Percentiles rank a stretch among this genome's conserved stretches.
Evolutionary conservation across 2,888 invertebrate species (phyloP).

Genomic region (Ommatoiulus sabulosus): DNA sequence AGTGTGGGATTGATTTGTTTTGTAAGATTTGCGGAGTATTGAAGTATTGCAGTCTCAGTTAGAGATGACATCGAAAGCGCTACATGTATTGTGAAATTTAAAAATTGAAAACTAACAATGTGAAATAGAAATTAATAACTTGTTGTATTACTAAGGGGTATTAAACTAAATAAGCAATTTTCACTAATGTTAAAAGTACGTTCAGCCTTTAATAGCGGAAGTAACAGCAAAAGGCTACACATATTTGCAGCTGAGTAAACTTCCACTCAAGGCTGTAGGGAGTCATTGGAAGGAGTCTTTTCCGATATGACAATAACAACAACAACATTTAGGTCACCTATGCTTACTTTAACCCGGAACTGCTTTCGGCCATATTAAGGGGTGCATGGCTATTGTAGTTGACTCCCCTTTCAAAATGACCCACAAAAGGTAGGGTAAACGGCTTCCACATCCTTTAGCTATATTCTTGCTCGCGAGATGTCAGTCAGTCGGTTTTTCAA

Average conservation of each 20-base stretch:
- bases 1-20: too few relatives aligned
- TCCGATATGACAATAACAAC: background rate
- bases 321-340: constrained; percentile 19
- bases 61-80: too few relatives aligned
- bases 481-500: constrained; percentile 5
- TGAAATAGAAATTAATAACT: background rate
- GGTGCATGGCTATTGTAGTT: background rate
- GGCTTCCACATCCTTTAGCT: background rate
- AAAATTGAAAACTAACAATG: background rate
- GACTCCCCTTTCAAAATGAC: constrained; percentile 27
- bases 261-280: background rate
- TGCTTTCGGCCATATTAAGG: background rate
- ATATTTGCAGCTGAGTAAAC: background rate
- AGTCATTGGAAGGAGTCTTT: background rate
- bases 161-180: background rate
- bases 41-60: too few relatives aligned
- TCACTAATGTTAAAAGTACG: background rate
- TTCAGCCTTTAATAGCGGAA: background rate
- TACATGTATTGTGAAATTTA: too few relatives aligned
- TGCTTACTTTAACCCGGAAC: constrained; percentile 13
- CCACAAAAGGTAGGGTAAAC: background rate
- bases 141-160: background rate
- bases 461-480: background rate
- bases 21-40: too few relatives aligned
- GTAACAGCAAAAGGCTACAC: background rate